Percentiles rank a stretch among this genome's conserved stretches.
phyloP scores from a whole-genome alignment of 2,888 invertebrate genomes.

The Galerucella calmariensis region DNA sequence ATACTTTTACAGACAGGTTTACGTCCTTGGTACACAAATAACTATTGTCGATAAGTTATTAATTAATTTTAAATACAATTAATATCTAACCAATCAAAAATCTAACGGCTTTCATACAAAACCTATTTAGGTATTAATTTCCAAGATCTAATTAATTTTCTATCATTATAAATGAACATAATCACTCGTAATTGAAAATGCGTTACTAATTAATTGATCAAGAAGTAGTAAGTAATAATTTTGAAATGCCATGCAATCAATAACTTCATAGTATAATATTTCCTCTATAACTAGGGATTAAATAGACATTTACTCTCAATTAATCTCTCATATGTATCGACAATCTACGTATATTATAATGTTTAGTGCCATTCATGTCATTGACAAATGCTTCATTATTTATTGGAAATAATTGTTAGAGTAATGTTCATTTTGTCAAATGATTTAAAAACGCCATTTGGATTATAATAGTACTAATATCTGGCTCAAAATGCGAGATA shows the following conservation, averaged over 20 bases:
- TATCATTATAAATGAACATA: too few relatives aligned
- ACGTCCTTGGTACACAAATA: too few relatives aligned
- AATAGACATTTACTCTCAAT: conserved; percentile 1
- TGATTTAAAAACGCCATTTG: not conserved
- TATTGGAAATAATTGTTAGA: not conserved
- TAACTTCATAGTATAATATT: not conserved
- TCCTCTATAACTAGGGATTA: not conserved
- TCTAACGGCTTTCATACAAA: too few relatives aligned
- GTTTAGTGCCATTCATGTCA: not conserved
- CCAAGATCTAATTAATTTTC: too few relatives aligned
- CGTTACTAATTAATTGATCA: not conserved
- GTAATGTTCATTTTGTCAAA: not conserved
- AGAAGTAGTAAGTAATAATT: not conserved
- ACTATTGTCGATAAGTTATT: too few relatives aligned
- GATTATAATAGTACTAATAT: not conserved
- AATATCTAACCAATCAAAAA: too few relatives aligned
- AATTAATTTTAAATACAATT: too few relatives aligned
- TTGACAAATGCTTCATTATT: not conserved
- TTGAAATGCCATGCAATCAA: not conserved
- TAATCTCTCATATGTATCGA: not conserved
- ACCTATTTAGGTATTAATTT: too few relatives aligned
- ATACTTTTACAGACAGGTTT: too few relatives aligned
- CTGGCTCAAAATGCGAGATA: too few relatives aligned
- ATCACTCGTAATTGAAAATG: not conserved
- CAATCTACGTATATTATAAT: not conserved